Evolutionary conservation across 2,888 invertebrate genomes (phyloP).

Genomic region (Mesorhabditis spiculigera): DNA sequence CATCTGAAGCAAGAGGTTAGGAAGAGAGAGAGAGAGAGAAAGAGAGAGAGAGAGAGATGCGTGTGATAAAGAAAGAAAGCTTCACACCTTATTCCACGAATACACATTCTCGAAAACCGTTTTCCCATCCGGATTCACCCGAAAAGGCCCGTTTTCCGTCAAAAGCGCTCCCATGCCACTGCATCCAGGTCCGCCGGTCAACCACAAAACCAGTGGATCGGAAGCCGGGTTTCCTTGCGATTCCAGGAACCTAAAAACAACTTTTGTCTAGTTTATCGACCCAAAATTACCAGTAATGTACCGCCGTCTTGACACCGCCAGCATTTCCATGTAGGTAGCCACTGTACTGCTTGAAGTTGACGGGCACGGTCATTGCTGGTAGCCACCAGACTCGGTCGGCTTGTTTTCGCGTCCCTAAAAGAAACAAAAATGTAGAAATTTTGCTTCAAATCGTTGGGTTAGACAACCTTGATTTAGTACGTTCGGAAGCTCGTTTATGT

Average conservation of each 20-base stretch:
- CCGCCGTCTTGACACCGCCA: not conserved
- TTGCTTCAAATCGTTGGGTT: too few relatives aligned
- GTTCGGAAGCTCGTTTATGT: too few relatives aligned
- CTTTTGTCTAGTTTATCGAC: too few relatives aligned
- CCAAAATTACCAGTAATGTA: not conserved
- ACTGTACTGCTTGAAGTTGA: not conserved
- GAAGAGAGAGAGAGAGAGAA: too few relatives aligned
- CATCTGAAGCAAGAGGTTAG: too few relatives aligned
- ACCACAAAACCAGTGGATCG: not conserved
- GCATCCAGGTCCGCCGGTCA: not conserved
- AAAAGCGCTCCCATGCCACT: not conserved
- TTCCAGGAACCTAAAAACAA: not conserved
- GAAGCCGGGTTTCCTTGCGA: conserved; percentile 3
- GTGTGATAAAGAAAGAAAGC: too few relatives aligned
- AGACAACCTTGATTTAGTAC: too few relatives aligned
- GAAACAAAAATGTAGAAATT: too few relatives aligned
- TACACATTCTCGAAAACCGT: conserved; percentile 26
- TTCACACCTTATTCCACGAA: not conserved
- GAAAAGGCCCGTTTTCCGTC: conserved; percentile 12
- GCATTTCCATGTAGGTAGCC: not conserved
- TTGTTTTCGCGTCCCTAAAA: not conserved
- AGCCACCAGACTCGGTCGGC: conserved; percentile 3
- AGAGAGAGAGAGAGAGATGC: too few relatives aligned
- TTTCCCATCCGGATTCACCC: conserved; percentile 32
- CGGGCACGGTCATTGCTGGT: not conserved